Conservation (phyloP, 2,113 vertebrate species). For the Plectropomus leopardus region DNA sequence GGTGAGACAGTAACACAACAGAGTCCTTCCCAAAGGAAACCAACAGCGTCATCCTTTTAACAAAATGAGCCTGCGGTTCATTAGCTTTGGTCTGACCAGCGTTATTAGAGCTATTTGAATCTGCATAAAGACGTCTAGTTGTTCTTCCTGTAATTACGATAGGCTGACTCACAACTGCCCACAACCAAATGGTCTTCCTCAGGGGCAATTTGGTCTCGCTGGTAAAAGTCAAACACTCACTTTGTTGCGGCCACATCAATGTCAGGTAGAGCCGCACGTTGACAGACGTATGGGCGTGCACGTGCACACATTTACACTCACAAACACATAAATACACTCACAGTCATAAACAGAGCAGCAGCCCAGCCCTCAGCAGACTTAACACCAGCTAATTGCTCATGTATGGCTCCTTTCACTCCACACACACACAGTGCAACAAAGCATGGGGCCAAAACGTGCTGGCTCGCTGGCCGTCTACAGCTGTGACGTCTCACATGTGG, state of each 20-base stretch:
- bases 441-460: conserved; percentile 28
- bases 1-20: conserved; percentile 48
- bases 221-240: conserved; percentile 63
- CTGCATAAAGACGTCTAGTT: conserved; percentile 33
- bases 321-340: conserved; percentile 50
- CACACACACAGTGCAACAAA: conserved; percentile 45
- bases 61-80: conserved; percentile 38
- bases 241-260: conserved; percentile 66
- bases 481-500: conserved; percentile 83
- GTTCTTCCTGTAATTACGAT: conserved; percentile 61
- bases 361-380: conserved; percentile 58
- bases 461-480: conserved; percentile 64
- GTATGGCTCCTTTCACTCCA: conserved; percentile 76
- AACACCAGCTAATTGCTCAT: conserved; percentile 78
- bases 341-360: conserved; percentile 70
- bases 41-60: not conserved
- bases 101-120: conserved; percentile 55
- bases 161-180: conserved; percentile 55
- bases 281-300: conserved; percentile 50
- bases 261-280: conserved; percentile 50
- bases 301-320: conserved; percentile 14
- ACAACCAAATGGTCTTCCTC: conserved; percentile 66
- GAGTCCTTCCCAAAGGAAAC: conserved; percentile 55
- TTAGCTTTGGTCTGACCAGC: conserved; percentile 49
- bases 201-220: conserved; percentile 57